These are phyloP conservation scores for Hirtodrosophila trivittata DNA, from an alignment of 2,888 invertebrate species.

Conservation along the genomic window DNA sequence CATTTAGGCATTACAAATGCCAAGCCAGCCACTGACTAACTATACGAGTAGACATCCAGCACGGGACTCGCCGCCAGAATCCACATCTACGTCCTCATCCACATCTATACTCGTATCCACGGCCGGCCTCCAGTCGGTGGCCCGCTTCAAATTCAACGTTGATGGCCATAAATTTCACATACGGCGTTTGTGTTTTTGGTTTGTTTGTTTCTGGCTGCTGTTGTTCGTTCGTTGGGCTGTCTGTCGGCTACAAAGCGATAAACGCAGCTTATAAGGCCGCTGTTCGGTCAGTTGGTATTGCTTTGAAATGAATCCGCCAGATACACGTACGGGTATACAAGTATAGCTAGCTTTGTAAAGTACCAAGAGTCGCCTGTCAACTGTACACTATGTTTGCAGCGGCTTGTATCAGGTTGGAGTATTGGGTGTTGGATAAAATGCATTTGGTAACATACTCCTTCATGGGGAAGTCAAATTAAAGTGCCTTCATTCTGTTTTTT, in stretches of 20 bases:
- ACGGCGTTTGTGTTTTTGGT: conserved; percentile 50
- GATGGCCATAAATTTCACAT: conserved; percentile 82
- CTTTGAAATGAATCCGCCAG: conserved; percentile 79
- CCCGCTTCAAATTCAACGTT: conserved; percentile 80
- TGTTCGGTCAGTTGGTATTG: conserved; percentile 60
- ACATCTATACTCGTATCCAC: conserved; percentile 24
- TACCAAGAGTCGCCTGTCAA: conserved; percentile 31
- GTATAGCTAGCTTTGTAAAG: conserved; percentile 43
- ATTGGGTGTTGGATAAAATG: conserved; percentile 22
- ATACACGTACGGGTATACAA: conserved; percentile 25
- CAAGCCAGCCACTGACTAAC: conserved; percentile 65
- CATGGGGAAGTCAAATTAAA: conserved; percentile 23
- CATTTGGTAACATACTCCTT: conserved; percentile 1
- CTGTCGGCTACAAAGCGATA: conserved; percentile 69
- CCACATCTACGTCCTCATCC: conserved; percentile 22
- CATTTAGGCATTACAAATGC: conserved; percentile 83
- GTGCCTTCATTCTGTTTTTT: conserved; percentile 14
- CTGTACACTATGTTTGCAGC: conserved; percentile 17
- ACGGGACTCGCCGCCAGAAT: conserved; percentile 34
- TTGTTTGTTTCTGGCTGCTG: conserved; percentile 40
- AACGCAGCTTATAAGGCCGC: conserved; percentile 58
- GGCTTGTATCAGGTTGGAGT: conserved; percentile 32
- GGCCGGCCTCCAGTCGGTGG: conserved; percentile 41
- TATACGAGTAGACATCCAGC: conserved; percentile 32
- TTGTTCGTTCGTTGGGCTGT: conserved; percentile 30